Evolutionary conservation across 2,888 invertebrate species (phyloP).

Genomic region (Plagodis pulveraria): DNA sequence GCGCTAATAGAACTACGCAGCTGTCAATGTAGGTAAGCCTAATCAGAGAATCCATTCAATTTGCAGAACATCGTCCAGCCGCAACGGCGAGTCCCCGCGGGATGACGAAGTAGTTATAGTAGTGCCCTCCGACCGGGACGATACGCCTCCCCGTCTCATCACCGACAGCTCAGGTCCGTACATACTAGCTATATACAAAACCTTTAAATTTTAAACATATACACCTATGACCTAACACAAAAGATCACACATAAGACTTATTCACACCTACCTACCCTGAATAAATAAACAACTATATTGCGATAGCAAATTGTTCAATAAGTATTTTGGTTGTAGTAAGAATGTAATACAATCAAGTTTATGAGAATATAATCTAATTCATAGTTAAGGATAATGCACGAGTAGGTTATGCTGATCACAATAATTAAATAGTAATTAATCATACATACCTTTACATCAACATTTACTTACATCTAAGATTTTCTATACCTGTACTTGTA

Average conservation of each 20-base stretch:
- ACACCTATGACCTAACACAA: constrained; percentile 10
- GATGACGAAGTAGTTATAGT: constrained; percentile 80
- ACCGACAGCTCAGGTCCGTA: constrained; percentile 87
- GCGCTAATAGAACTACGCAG: constrained; percentile 10
- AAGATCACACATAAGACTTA: background rate
- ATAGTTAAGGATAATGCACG: too few relatives aligned
- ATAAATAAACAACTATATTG: too few relatives aligned
- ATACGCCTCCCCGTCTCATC: constrained; percentile 83
- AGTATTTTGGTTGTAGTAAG: background rate
- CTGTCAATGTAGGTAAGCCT: constrained; percentile 21
- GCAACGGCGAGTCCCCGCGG: constrained; percentile 71
- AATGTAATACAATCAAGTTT: too few relatives aligned
- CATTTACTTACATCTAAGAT: too few relatives aligned
- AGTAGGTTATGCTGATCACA: too few relatives aligned
- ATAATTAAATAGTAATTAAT: too few relatives aligned
- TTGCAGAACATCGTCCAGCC: constrained; percentile 74
- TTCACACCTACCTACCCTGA: background rate
- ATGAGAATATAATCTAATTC: too few relatives aligned
- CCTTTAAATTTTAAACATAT: constrained; percentile 22
- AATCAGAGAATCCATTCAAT: constrained; percentile 34
- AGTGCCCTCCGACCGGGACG: constrained; percentile 76
- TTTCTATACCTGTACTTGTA: too few relatives aligned
- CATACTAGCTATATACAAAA: constrained; percentile 21
- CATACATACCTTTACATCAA: too few relatives aligned
- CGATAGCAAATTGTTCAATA: background rate